Evolutionary conservation across 2,888 invertebrate species (phyloP), one percentile per base, ranked within the genome.

Genomic region (Drosophila pegasa): DNA sequence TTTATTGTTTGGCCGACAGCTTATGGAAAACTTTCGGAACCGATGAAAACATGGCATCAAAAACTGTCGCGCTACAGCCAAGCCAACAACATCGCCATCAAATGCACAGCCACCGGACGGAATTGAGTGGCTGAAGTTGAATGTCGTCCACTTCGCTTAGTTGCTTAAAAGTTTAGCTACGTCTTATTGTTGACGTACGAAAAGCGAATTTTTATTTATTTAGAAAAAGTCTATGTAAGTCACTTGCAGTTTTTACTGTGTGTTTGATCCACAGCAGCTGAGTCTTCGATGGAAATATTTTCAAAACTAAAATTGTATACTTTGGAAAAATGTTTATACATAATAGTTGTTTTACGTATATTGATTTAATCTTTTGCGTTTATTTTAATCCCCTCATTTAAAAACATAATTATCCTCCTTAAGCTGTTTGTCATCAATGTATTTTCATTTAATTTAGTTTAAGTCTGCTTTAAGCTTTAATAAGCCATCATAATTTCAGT

Each of bases 1-100:
- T 84, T 78, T 83, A 74, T 74, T 86, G 87, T 76, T 86, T 60
- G 78, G 22, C 47, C 55, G 25, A 18, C 31, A 64, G 69, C 74
- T 77, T 78, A 74, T 61, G 60, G 41, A 40, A 57, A 76, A 76
- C 58, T 70, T 70, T 65, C 12, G 27, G 55, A 54, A 52, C 84
- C 84, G 74, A 80, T 80, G 70, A 84, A 87, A 87, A 63, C 48
- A 78, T 75, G 72, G 59, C 58, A 48, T 29, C 27, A 35, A 64
- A 55, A 65, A 45, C 45, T 31, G 27, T 22, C 33, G 31, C 59
- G 56, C 40, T 65, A 54, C 48, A 56, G 54, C 35, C 59, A 50
- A 38, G 37, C 16, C 59, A 59, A 61, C 57, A 62, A 60, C 45
- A 37, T 35, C 54, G 20, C 57, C 16, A 66, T 69, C 80, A 82